Base-by-base conservation (phyloP, 2,888 invertebrate genomes). In the Synergus laeviventris region DNA sequence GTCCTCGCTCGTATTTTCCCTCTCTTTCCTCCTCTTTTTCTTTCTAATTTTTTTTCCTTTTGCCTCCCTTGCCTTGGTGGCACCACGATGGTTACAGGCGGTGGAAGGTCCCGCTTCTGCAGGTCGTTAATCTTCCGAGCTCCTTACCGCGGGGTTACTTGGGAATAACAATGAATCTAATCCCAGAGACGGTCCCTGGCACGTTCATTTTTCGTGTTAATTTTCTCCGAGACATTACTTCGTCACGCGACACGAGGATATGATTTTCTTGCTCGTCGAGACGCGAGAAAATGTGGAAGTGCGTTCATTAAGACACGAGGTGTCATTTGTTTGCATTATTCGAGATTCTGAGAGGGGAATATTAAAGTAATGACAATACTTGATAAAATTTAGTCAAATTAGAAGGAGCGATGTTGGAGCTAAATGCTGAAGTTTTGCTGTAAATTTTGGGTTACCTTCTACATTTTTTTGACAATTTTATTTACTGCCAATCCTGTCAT, bases 121-220 rank as follows among this genome's bases (percentile, higher is more conserved):
- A 56, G 75, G 75, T 81, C 81, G 81, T 79, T 81, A 78, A 79
- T 79, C 81, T 79, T 79, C 78, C 42, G 76, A 75, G 78, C 78
- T 81, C 77, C 78, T 77, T 79, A 74, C 77, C 73, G 73, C 78
- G 75, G 78, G 79, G 81, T 83, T 81, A 77, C 81, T 80, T 78
- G 76, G 77, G 84, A 86, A 85, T 86, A 86, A 86, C 85, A 84
- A 84, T 85, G 84, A 84, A 81, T 83, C 83, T 85, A 86, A 87
- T 87, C 85, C 84, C 82, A 76, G 75, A 77, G 86, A 85, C 85
- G 83, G 80, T 82, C 84, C 81, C 85, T 80, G 78, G 83, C 76
- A 79, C 80, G 81, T 82, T 81, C 80, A 82, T 82, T 82, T 82
- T 78, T 77, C 82, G 80, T 79, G 75, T 82, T 82, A 77, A 73